These are phyloP conservation scores for Nannoperca obscura DNA, from an alignment of 2,797 vertebrate species.

Conservation along the genomic window DNA sequence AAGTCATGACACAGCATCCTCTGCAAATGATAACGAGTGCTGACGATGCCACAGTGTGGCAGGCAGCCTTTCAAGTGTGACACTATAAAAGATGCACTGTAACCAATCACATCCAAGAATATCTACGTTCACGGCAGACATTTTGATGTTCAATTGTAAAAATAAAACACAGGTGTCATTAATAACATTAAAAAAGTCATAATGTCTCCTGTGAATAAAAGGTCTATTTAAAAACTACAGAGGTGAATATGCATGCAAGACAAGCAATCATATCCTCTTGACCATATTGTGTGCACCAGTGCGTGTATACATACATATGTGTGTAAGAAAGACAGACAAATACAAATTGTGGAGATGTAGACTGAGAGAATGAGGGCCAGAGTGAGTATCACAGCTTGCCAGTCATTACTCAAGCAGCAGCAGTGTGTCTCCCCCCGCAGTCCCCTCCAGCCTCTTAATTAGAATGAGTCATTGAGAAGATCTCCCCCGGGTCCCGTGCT, in stretches of 20 bases:
- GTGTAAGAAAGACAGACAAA: background rate
- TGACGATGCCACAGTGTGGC: background rate
- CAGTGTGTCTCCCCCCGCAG: slow-evolving; percentile 62
- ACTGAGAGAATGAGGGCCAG: slow-evolving; percentile 28
- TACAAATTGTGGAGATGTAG: slow-evolving; percentile 15
- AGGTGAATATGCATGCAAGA: background rate
- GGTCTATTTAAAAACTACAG: slow-evolving; percentile 22
- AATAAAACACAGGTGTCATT: background rate
- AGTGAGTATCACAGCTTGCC: slow-evolving; percentile 53
- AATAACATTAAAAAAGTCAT: background rate
- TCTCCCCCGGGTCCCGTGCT: slow-evolving; percentile 69
- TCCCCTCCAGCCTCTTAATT: slow-evolving; percentile 71
- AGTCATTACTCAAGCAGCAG: slow-evolving; percentile 43
- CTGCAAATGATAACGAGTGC: background rate
- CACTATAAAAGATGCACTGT: background rate
- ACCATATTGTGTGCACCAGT: background rate
- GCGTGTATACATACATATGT: background rate
- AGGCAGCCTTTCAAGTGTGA: background rate
- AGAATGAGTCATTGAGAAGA: slow-evolving; percentile 76
- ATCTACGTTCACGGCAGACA: background rate
- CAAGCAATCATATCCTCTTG: background rate
- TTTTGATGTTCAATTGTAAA: background rate
- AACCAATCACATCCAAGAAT: background rate
- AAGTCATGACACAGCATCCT: slow-evolving; percentile 27
- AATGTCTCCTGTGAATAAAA: slow-evolving; percentile 1